Conservation (phyloP, 2,113 vertebrate genomes). For the Hyperopisus bebe region DNA sequence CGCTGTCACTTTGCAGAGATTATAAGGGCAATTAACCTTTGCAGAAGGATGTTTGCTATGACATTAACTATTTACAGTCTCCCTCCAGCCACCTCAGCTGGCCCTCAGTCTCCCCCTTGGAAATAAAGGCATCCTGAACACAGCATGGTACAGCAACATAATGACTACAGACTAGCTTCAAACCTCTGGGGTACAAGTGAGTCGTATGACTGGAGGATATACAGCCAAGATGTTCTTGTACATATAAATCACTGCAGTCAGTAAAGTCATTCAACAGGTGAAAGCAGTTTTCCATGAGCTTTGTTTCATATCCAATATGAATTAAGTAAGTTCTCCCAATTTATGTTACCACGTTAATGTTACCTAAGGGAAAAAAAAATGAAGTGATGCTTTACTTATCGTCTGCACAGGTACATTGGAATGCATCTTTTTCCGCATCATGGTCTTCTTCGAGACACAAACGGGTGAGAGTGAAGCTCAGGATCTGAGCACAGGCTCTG, state of each 20-base stretch:
- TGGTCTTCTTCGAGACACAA: background rate
- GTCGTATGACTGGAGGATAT: too few relatives aligned
- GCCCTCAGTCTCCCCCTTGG: background rate
- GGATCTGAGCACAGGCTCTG: background rate
- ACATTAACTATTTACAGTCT: conserved; percentile 47
- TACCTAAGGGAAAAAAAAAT: background rate
- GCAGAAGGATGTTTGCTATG: conserved; percentile 38
- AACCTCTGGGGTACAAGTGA: background rate
- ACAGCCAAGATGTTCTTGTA: background rate
- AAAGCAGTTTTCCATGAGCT: background rate
- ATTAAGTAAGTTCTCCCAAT: background rate
- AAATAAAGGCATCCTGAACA: background rate
- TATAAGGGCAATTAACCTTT: conserved; percentile 61
- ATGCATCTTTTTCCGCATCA: background rate
- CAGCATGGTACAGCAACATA: background rate
- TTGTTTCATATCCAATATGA: background rate
- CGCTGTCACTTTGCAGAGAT: conserved; percentile 47
- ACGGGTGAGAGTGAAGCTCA: background rate
- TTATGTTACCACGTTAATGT: background rate
- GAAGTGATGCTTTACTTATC: background rate
- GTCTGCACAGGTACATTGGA: background rate
- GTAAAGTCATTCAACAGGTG: background rate
- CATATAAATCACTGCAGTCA: background rate
- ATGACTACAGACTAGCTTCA: background rate
- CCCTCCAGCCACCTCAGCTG: background rate